Conservation (phyloP, 1,140 invertebrate species). For the Nixonia krombeini region DNA sequence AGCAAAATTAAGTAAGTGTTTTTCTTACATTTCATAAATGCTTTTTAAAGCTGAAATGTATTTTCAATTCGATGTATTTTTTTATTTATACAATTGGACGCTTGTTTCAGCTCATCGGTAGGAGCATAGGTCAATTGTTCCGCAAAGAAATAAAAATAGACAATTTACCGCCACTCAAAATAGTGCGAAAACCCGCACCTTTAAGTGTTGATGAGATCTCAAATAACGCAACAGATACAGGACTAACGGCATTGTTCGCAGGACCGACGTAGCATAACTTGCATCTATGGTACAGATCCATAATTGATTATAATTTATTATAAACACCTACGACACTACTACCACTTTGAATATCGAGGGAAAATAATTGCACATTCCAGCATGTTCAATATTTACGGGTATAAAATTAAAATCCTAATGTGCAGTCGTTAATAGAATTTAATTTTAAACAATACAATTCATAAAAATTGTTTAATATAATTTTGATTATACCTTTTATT, state of each 20-base stretch:
- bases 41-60: too few relatives aligned
- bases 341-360: constrained; percentile 8
- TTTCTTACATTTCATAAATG: too few relatives aligned
- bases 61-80: too few relatives aligned
- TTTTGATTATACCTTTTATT: too few relatives aligned
- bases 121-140: constrained; percentile 87
- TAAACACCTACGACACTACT: constrained; percentile 27
- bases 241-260: constrained; percentile 71
- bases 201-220: constrained; percentile 67
- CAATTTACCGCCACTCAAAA: constrained; percentile 80
- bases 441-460: too few relatives aligned
- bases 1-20: too few relatives aligned
- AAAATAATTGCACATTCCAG: constrained; percentile 1
- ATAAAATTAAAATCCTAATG: too few relatives aligned
- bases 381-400: too few relatives aligned
- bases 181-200: constrained; percentile 72
- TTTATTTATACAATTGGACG: too few relatives aligned
- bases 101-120: constrained; percentile 81
- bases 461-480: too few relatives aligned
- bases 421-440: too few relatives aligned
- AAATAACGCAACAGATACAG: constrained; percentile 66
- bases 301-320: constrained; percentile 59
- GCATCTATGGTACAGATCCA: constrained; percentile 55
- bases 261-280: constrained; percentile 66
- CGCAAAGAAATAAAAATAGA: constrained; percentile 88